Evolutionary conservation across 2,888 invertebrate genomes (phyloP), one percentile per base, ranked within the genome.

Genomic region (Hedya salicella): DNA sequence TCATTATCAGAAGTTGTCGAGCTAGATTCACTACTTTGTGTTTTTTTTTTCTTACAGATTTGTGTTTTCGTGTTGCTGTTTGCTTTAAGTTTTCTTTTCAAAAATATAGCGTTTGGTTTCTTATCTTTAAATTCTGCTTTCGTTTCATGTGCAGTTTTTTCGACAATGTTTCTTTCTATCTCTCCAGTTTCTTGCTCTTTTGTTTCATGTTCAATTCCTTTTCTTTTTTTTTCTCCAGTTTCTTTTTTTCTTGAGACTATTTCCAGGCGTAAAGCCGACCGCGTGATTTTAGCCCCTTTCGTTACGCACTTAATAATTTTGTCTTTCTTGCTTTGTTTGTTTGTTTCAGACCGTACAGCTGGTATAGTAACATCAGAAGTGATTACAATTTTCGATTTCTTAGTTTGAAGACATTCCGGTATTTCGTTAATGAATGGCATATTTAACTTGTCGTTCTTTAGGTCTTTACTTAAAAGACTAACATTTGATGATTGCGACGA

Each of bases 11-110:
- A 46, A 48, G 5, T 9, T 48, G 44, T 46, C 17, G 48, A 59
- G 48, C 32, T 48, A n/a, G 59, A 36, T 59, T 59, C 59, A 42
- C 44, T 53, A 53, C 40, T 40, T 9, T 36, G 13, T n/a, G 6
- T 17, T 39, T 21, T 39, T 19, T 16, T 53, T 11, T 16, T 36
- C 5, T 9, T 53, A 19, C 17, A 39, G 19, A 13, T 53, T 21
- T 53, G 5, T 5, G 53, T 19, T 21, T 46, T 19, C 13, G 16
- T 44, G 17, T 46, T 9, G 21, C 46, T 46, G 9, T 46, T 46
- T 46, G 46, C 46, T 46, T 46, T 46, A 21, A 44, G 16, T 25
- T 25, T 25, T 25, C 25, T 25, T 25, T 25, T 25, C 25, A 25
- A 25, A 25, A 42, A 42, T 42, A 4, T 14, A 42, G 42, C 42